A percentile compares a stretch with the other conserved stretches of the same genome.
These are phyloP conservation scores for Callinectes sapidus DNA, from an alignment of 2,888 invertebrate species.

Conservation along the genomic window DNA sequence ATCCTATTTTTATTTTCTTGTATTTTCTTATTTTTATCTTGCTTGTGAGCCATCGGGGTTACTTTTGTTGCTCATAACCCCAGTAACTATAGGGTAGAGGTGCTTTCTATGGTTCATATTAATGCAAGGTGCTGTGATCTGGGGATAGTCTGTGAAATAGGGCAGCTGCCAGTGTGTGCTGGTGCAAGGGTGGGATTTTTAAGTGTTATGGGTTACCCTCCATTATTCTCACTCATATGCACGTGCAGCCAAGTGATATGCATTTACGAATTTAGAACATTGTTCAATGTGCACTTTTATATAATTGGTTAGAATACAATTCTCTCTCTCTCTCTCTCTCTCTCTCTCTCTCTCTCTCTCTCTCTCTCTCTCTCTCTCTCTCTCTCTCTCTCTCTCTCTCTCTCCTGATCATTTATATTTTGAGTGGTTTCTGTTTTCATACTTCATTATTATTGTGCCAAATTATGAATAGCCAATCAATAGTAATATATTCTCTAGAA, in stretches of 20 bases:
- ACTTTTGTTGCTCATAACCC: constrained; percentile 68
- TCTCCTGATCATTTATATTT: background rate
- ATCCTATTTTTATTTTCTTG: background rate
- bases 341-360: constrained; percentile 25
- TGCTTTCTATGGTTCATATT: constrained; percentile 69
- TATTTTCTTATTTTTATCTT: constrained; percentile 4
- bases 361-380: constrained; percentile 25
- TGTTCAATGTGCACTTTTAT: background rate
- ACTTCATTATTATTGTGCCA: background rate
- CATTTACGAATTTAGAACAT: background rate
- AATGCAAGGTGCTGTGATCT: constrained; percentile 71
- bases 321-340: constrained; percentile 25
- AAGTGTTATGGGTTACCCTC: constrained; percentile 49
- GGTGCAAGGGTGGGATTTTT: constrained; percentile 29
- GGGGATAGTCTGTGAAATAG: constrained; percentile 69
- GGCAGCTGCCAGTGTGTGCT: constrained; percentile 66
- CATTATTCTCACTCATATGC: background rate
- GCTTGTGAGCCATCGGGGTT: constrained; percentile 64
- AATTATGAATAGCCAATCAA: background rate
- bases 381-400: constrained; percentile 25
- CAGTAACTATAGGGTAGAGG: constrained; percentile 70
- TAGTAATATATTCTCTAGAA: constrained; percentile 23
- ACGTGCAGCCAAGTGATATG: background rate
- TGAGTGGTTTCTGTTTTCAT: background rate
- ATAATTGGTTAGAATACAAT: constrained; percentile 13